Evolutionary conservation across 2,797 vertebrate genomes (phyloP).

Genomic region (Tapirus indicus): DNA sequence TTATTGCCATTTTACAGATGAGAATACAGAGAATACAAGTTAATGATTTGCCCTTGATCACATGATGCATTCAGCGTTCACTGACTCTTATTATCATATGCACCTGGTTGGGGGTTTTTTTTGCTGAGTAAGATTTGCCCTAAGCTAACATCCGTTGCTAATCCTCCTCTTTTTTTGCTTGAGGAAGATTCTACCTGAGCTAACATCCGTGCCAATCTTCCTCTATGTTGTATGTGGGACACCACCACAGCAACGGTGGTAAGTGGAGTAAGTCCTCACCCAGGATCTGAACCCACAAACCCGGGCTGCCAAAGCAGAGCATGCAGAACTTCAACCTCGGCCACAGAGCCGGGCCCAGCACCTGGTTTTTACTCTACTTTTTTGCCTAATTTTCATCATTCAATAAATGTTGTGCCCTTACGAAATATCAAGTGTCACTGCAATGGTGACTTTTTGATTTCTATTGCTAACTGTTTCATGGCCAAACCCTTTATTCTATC

Average conservation of each 20-base stretch:
- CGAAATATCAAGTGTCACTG: background rate
- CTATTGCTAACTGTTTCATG: background rate
- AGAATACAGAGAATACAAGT: background rate
- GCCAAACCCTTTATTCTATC: background rate
- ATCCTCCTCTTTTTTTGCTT: too few species aligned
- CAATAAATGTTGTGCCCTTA: background rate
- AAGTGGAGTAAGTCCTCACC: too few species aligned
- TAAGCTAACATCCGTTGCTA: too few species aligned
- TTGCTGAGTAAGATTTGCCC: background rate
- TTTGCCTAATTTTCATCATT: conserved; percentile 8
- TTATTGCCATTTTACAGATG: conserved; percentile 46
- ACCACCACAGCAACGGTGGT: too few species aligned
- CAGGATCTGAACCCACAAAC: too few species aligned
- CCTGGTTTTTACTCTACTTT: background rate
- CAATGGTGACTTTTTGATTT: background rate
- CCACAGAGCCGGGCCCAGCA: too few species aligned
- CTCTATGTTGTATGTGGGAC: too few species aligned
- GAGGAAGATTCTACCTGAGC: too few species aligned
- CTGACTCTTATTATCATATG: background rate
- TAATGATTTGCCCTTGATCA: background rate
- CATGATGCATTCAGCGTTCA: background rate
- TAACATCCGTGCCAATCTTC: too few species aligned
- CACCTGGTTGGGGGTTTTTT: too few species aligned
- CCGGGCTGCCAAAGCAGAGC: too few species aligned
- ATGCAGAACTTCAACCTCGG: too few species aligned